Percentiles rank a stretch among this genome's conserved stretches.
phyloP scores from a whole-genome alignment of 2,888 invertebrate species.

The Altica lythri region DNA sequence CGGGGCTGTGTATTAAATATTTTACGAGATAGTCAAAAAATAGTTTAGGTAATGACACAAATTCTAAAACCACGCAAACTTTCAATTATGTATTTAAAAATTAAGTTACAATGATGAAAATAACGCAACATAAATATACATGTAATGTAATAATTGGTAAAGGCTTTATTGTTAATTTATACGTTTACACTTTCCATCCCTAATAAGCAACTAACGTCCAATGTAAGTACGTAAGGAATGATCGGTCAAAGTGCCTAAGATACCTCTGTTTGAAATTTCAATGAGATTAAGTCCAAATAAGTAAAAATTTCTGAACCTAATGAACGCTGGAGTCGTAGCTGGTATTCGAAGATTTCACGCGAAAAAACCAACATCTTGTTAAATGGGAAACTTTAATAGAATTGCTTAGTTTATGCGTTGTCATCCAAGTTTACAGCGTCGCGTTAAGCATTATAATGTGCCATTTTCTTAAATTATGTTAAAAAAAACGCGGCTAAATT shows the following conservation, averaged over 20 bases:
- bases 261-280: constrained; percentile 19
- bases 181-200: too few relatives aligned
- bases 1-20: constrained; percentile 16
- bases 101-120: too few relatives aligned
- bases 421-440: background rate
- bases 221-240: too few relatives aligned
- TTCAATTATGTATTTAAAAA: background rate
- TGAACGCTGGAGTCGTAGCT: constrained; percentile 4
- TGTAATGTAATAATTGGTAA: too few relatives aligned
- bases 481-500: too few relatives aligned
- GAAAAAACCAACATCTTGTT: constrained; percentile 9
- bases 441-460: constrained; percentile 1
- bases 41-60: background rate
- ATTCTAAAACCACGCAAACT: constrained; percentile 1
- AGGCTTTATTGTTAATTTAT: too few relatives aligned
- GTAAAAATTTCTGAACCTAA: constrained; percentile 21
- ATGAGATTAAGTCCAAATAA: constrained; percentile 23
- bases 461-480: too few relatives aligned
- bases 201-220: too few relatives aligned
- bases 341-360: constrained; percentile 11
- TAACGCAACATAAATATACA: too few relatives aligned
- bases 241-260: constrained; percentile 11
- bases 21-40: constrained; percentile 6
- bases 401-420: background rate
- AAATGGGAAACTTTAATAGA: constrained; percentile 8